Conservation (phyloP, 2,113 vertebrate genomes). For the Hyperopisus bebe region DNA sequence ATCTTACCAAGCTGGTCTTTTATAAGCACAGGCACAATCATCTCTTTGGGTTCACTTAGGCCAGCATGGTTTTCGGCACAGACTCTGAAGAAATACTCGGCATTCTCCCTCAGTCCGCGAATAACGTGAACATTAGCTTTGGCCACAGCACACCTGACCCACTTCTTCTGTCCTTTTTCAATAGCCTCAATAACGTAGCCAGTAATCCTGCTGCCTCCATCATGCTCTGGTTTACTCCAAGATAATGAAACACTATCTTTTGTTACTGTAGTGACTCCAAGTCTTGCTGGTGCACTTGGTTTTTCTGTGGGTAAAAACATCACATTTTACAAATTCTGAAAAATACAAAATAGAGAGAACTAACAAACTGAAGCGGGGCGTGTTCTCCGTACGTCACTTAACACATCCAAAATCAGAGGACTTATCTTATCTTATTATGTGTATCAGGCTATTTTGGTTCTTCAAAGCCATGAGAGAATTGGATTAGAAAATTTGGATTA, state of each 20-base stretch:
- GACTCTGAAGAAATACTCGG: slow-evolving; percentile 94
- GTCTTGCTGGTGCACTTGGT: slow-evolving; percentile 85
- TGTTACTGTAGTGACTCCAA: slow-evolving; percentile 80
- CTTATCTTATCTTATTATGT: not conserved
- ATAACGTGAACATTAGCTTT: slow-evolving; percentile 75
- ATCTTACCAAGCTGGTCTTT: slow-evolving; percentile 81
- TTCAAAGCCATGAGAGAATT: not conserved
- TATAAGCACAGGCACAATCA: slow-evolving; percentile 84
- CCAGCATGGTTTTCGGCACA: slow-evolving; percentile 94
- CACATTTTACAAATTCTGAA: not conserved
- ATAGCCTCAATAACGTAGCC: slow-evolving; percentile 83
- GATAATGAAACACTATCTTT: slow-evolving; percentile 83
- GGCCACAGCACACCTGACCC: slow-evolving; percentile 84
- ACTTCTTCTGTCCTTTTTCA: slow-evolving; percentile 92
- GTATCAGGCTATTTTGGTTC: not conserved
- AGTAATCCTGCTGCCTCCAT: slow-evolving; percentile 87
- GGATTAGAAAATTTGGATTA: not conserved
- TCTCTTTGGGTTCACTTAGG: slow-evolving; percentile 89
- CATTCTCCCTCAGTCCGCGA: slow-evolving; percentile 77
- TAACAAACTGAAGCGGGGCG: not conserved
- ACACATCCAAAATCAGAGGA: not conserved
- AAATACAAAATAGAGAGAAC: not conserved
- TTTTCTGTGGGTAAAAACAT: slow-evolving; percentile 69
- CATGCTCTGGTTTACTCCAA: slow-evolving; percentile 89
- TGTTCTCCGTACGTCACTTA: not conserved